phyloP scores from a whole-genome alignment of 2,113 vertebrate genomes.

The Phaethornis superciliosus region DNA sequence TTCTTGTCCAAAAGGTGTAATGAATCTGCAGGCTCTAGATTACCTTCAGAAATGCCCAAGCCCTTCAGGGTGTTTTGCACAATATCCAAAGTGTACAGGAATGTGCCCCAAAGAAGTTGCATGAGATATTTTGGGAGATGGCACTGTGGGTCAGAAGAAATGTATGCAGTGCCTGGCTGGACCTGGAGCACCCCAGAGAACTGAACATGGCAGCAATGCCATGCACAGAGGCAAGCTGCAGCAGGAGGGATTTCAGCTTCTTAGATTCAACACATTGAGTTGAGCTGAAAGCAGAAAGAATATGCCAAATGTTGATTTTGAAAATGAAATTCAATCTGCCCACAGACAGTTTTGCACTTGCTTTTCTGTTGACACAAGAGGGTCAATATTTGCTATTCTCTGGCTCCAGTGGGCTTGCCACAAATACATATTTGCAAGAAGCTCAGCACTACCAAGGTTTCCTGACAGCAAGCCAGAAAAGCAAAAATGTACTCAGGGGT shows the following conservation, averaged over 20 bases:
- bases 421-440: neutral
- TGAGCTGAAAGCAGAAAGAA: neutral
- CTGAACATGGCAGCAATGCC: neutral
- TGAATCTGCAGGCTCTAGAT: neutral
- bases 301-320: neutral
- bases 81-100: neutral
- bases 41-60: neutral
- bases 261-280: neutral
- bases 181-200: neutral
- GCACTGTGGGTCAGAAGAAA: neutral
- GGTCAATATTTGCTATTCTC: slow-evolving; percentile 4
- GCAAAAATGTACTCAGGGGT: neutral
- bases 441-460: neutral
- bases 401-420: neutral
- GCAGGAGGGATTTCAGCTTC: neutral
- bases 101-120: neutral
- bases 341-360: neutral
- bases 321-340: neutral
- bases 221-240: neutral
- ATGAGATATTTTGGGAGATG: neutral
- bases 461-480: neutral
- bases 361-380: slow-evolving; percentile 5
- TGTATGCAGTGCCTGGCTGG: neutral
- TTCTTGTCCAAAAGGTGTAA: neutral
- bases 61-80: neutral